Evolutionary conservation across 1,140 invertebrate genomes (phyloP), one percentile per base, ranked within the genome.

Genomic region (Prorops nasuta): DNA sequence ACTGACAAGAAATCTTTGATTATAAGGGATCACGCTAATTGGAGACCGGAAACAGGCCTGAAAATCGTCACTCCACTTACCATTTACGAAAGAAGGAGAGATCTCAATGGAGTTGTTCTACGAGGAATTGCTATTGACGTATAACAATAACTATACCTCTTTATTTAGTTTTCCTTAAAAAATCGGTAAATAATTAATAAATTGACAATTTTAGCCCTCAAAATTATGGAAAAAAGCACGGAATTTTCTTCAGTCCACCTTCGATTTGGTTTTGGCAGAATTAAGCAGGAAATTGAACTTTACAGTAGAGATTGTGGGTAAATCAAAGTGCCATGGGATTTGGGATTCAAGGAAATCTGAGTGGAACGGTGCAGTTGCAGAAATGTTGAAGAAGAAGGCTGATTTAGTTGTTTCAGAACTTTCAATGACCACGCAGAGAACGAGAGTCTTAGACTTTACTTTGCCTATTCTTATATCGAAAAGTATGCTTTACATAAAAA

Each of bases 391-490:
- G 14, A 36, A 32, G 2, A 36, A 43, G 28, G 37, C 34, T 2
- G 50, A 52, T 19, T 20, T 52, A 28, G 10, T 28, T 6, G 24
- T 28, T 10, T 6, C 24, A 10, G 24, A 28, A 6, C 10, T 28
- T 4, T 56, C 58, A 0, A 62, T 73, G 41, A 61, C 61, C 3
- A 56, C 49, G 3, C 18, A 19, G 0, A 51, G 69, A 15, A 16
- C 64, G 0, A 15, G 53, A 12, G 51, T 41, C 12, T 49, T 66
- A 9, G 67, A 71, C 37, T 72, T 61, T 15, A 62, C 62, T 6
- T 6, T 51, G 2, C 63, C 68, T 1, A 19, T 72, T 18, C 6
- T 68, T 18, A 24, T 58, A 3, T 43, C 56, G 0, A 40, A 21
- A 7, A 51, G 36, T 2, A 19, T 8, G 6, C 18, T 70, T 1